phyloP scores from a whole-genome alignment of 2,888 invertebrate species.

The Galerucella pusilla region DNA sequence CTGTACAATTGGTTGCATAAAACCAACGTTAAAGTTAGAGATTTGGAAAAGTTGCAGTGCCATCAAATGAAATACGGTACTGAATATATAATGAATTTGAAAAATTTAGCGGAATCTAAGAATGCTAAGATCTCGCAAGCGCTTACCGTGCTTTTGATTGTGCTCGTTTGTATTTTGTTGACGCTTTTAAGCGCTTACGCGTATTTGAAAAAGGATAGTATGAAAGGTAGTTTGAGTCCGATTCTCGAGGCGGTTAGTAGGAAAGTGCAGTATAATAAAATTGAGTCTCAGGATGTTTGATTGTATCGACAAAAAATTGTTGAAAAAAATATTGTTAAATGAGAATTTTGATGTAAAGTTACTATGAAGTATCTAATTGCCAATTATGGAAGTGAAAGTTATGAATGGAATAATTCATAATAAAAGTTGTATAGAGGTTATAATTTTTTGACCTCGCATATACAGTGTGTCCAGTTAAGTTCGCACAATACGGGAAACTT shows the following conservation, averaged over 20 bases:
- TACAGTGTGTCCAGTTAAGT: too few relatives aligned
- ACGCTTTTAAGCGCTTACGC: conserved; percentile 69
- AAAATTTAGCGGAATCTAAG: conserved; percentile 57
- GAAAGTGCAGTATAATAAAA: conserved; percentile 80
- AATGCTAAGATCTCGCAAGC: conserved; percentile 61
- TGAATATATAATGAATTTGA: conserved; percentile 58
- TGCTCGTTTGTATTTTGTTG: conserved; percentile 69
- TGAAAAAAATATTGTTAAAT: neutral
- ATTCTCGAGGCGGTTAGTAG: conserved; percentile 74
- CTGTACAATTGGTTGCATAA: conserved; percentile 73
- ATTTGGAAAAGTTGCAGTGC: conserved; percentile 70
- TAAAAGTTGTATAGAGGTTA: too few relatives aligned
- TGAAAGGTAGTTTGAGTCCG: conserved; percentile 71
- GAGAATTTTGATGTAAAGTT: neutral
- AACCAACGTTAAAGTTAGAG: conserved; percentile 72
- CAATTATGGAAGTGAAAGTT: too few relatives aligned
- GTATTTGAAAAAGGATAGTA: conserved; percentile 72
- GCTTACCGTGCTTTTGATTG: conserved; percentile 66
- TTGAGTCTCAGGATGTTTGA: conserved; percentile 65
- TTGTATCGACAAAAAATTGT: neutral
- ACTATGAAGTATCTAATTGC: neutral
- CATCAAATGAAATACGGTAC: conserved; percentile 56
- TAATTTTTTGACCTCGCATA: too few relatives aligned
- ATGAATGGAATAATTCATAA: too few relatives aligned
- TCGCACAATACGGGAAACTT: too few relatives aligned